Evolutionary conservation across 2,888 invertebrate species (phyloP).

Genomic region (Latheticus oryzae): DNA sequence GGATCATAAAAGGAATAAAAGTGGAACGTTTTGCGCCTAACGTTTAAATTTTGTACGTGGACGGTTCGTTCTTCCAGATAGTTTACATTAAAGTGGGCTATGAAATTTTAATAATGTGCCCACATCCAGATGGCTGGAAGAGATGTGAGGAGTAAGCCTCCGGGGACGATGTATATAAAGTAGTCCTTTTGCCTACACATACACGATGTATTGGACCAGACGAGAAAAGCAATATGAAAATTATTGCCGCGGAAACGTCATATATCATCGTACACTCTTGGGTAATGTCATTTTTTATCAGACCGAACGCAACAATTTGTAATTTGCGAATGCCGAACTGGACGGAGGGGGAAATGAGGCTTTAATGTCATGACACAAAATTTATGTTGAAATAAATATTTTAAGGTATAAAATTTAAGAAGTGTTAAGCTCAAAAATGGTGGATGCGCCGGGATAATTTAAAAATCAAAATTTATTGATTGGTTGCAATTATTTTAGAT

Average conservation of each 20-base stretch:
- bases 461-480: too few relatives aligned
- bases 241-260: conserved; percentile 35
- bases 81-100: conserved; percentile 53
- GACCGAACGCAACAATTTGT: conserved; percentile 25
- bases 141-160: conserved; percentile 34
- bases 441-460: too few relatives aligned
- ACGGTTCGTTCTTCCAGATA: conserved; percentile 52
- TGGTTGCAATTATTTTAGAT: too few relatives aligned
- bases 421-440: too few relatives aligned
- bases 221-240: conserved; percentile 36
- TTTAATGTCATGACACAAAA: too few relatives aligned
- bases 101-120: conserved; percentile 55
- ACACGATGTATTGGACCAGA: conserved; percentile 29
- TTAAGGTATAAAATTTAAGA: too few relatives aligned
- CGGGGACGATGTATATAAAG: conserved; percentile 46
- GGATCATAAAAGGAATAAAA: too few relatives aligned
- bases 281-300: conserved; percentile 33
- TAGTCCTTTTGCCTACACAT: conserved; percentile 43
- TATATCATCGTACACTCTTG: conserved; percentile 32
- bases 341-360: too few relatives aligned
- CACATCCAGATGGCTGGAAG: conserved; percentile 45
- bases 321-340: conserved; percentile 24
- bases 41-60: conserved; percentile 51
- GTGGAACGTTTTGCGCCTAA: conserved; percentile 9
- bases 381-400: too few relatives aligned